These are phyloP conservation scores for Zoanthus solanderi DNA, from an alignment of 92 coral and sea anemone genomes.

Conservation along the genomic window DNA sequence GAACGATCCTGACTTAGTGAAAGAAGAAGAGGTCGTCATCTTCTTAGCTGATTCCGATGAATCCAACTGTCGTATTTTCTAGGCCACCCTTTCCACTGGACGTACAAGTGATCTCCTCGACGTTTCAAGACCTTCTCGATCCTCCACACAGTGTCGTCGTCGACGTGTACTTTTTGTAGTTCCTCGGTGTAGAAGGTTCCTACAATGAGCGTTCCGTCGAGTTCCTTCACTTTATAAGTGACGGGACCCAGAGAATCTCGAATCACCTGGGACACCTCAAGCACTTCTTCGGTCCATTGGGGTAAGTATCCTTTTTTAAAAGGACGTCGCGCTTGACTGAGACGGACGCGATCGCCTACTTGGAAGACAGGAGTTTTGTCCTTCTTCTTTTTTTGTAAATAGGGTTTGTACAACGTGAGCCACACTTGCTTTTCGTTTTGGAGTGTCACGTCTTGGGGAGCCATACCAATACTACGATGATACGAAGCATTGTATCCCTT, in stretches of 20 bases:
- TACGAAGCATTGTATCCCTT: not conserved
- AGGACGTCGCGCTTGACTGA: not conserved
- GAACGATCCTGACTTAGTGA: not conserved
- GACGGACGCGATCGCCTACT: constrained; percentile 7
- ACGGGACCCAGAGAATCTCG: not conserved
- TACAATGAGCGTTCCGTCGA: not conserved
- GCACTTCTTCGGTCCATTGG: not conserved
- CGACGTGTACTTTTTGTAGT: constrained; percentile 49
- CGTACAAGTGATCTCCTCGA: constrained; percentile 20
- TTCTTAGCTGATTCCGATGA: not conserved
- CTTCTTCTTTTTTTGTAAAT: not conserved
- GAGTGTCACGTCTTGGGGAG: constrained; percentile 41
- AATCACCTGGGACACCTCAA: constrained; percentile 32
- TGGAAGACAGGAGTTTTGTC: not conserved
- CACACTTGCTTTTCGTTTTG: constrained; percentile 33
- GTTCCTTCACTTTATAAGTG: constrained; percentile 34
- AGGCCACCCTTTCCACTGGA: constrained; percentile 30
- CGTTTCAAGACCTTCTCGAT: not conserved
- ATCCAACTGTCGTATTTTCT: constrained; percentile 31
- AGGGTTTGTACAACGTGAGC: not conserved
- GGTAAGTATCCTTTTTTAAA: constrained; percentile 9
- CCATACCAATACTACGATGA: constrained; percentile 43
- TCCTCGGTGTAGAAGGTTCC: constrained; percentile 65
- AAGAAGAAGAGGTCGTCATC: not conserved
- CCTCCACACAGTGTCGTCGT: constrained; percentile 41